A percentile compares a stretch with the other conserved stretches of the same genome.
These are phyloP conservation scores for Prunella himalayana DNA, from an alignment of 2,113 vertebrate genomes.

Conservation along the genomic window DNA sequence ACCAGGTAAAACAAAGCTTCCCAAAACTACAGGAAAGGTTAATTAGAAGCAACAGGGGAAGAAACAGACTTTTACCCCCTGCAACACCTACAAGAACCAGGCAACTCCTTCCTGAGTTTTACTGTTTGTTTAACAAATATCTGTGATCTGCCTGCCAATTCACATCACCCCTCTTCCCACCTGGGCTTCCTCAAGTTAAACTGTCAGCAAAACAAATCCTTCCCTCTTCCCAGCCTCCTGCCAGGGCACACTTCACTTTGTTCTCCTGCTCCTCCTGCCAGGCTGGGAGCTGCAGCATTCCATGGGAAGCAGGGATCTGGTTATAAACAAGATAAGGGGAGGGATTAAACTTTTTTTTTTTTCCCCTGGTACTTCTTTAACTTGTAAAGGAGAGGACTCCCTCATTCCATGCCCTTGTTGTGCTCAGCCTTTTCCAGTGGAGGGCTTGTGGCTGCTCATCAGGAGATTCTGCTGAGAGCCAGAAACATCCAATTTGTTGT, in stretches of 20 bases:
- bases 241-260: not conserved
- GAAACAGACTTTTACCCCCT: not conserved
- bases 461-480: not conserved
- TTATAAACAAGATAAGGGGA: not conserved
- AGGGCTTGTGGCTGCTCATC: not conserved
- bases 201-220: not conserved
- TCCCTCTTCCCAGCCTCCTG: not conserved
- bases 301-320: not conserved
- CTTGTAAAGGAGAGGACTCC: not conserved
- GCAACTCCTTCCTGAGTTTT: not conserved
- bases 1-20: not conserved
- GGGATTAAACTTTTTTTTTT: not conserved
- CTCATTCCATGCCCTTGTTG: fast-evolving
- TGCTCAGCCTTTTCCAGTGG: not conserved
- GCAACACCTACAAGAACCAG: not conserved
- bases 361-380: not conserved
- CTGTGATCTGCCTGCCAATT: not conserved
- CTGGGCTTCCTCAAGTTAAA: not conserved
- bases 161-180: not conserved
- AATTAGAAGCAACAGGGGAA: not conserved
- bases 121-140: not conserved
- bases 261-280: fast-evolving
- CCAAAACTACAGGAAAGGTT: not conserved
- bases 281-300: not conserved
- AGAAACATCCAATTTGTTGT: not conserved